phyloP scores from a whole-genome alignment of 1,140 invertebrate genomes.

The Trachymyrmex septentrionalis region DNA sequence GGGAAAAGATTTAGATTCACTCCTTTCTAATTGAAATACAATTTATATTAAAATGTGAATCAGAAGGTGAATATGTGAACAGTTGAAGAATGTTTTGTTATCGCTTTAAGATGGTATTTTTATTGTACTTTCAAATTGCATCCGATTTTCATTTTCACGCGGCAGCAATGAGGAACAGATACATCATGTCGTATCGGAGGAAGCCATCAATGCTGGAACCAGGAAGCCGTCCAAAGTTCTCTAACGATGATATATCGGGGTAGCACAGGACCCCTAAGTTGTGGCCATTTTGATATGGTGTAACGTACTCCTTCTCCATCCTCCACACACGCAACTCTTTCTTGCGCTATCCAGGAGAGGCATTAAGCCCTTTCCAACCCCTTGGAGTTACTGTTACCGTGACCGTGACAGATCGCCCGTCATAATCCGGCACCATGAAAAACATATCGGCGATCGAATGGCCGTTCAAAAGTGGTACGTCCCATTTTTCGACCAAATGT shows the following conservation, averaged over 20 bases:
- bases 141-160: conserved; percentile 60
- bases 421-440: conserved; percentile 70
- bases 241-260: conserved; percentile 79
- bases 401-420: conserved; percentile 75
- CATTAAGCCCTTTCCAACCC: conserved; percentile 67
- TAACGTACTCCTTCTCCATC: conserved; percentile 69
- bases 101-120: conserved; percentile 55
- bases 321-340: conserved; percentile 61
- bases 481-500: conserved; percentile 45
- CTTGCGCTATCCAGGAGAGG: conserved; percentile 63
- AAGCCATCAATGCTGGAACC: conserved; percentile 75
- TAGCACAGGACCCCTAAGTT: conserved; percentile 71
- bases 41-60: neutral
- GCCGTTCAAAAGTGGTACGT: conserved; percentile 56
- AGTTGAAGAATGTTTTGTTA: conserved; percentile 57
- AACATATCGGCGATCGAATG: conserved; percentile 58
- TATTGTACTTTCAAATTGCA: conserved; percentile 71
- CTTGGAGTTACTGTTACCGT: conserved; percentile 70
- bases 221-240: conserved; percentile 76
- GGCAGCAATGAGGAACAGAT: conserved; percentile 70
- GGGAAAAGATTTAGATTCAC: neutral
- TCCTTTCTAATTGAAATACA: conserved; percentile 26
- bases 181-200: conserved; percentile 75
- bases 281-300: conserved; percentile 73
- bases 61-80: conserved; percentile 51